Percentiles rank a stretch among this genome's conserved stretches.
Conservation (phyloP, 2,888 invertebrate species). For the Dicyrtoma fusca region DNA sequence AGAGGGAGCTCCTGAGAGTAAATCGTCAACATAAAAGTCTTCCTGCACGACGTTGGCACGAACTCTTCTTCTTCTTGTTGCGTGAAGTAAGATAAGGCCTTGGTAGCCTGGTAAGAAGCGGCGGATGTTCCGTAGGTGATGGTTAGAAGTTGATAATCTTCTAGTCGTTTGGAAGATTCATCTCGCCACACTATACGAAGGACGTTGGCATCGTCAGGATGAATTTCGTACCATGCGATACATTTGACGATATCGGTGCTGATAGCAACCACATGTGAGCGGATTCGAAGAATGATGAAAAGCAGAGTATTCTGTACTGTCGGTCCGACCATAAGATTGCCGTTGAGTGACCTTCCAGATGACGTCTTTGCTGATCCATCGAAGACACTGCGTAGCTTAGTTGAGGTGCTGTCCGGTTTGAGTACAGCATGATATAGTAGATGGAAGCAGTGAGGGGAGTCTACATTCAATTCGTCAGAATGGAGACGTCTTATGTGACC, state of each 20-base stretch:
- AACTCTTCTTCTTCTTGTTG: constrained; percentile 42
- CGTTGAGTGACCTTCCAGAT: constrained; percentile 56
- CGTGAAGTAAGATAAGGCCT: constrained; percentile 56
- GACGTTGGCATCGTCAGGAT: constrained; percentile 53
- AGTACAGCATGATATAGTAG: constrained; percentile 57
- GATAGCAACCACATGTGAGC: constrained; percentile 52
- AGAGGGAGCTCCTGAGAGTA: constrained; percentile 51
- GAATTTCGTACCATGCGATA: constrained; percentile 56
- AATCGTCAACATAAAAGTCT: constrained; percentile 58
- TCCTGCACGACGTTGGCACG: constrained; percentile 33
- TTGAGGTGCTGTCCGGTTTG: constrained; percentile 32
- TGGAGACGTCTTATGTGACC: background rate
- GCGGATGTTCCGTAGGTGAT: constrained; percentile 58
- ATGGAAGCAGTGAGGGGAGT: constrained; percentile 38
- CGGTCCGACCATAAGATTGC: constrained; percentile 55
- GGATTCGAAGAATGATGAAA: constrained; percentile 54
- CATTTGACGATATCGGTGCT: constrained; percentile 57
- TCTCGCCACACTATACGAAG: constrained; percentile 59
- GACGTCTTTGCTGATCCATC: constrained; percentile 56
- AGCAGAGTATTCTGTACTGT: constrained; percentile 55
- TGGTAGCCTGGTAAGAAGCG: constrained; percentile 57
- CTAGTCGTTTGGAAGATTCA: constrained; percentile 43
- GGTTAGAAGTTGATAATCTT: constrained; percentile 50
- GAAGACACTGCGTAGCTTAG: constrained; percentile 56
- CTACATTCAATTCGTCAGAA: no score